Evolutionary conservation across 2,888 invertebrate genomes (phyloP).

Genomic region (Chalcosyrphus nemorum): DNA sequence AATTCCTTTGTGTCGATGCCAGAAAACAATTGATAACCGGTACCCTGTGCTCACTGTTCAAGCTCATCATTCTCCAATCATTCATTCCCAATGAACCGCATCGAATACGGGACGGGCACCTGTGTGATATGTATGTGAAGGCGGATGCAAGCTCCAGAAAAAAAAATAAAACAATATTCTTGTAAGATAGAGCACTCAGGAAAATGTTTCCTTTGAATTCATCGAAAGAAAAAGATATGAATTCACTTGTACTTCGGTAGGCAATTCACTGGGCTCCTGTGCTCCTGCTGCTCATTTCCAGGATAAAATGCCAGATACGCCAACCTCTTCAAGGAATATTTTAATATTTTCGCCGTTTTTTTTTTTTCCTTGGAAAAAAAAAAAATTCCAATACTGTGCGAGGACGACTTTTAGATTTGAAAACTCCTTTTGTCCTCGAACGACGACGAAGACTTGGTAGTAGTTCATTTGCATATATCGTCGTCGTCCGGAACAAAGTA

Average conservation of each 20-base stretch:
- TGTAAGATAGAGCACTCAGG: background rate
- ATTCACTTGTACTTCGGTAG: constrained; percentile 33
- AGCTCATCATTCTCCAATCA: constrained; percentile 62
- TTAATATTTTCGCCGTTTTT: constrained; percentile 19
- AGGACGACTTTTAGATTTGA: constrained; percentile 34
- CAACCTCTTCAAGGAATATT: constrained; percentile 36
- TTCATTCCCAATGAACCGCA: constrained; percentile 51
- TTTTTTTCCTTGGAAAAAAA: background rate
- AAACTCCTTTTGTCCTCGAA: constrained; percentile 59
- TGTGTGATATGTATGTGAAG: too few relatives aligned
- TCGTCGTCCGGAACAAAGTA: constrained; percentile 32
- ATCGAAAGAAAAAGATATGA: constrained; percentile 12
- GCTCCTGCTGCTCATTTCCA: background rate
- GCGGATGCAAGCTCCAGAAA: constrained; percentile 1
- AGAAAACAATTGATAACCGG: constrained; percentile 51
- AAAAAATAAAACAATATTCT: background rate
- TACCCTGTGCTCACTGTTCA: constrained; percentile 42
- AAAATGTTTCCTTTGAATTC: constrained; percentile 11
- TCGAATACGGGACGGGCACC: background rate
- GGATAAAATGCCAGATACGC: constrained; percentile 13
- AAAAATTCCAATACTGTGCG: constrained; percentile 16
- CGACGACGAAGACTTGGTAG: constrained; percentile 14
- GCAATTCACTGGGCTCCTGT: background rate
- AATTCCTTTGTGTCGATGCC: constrained; percentile 35
- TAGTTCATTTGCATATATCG: constrained; percentile 60